Conservation (phyloP, 2,888 invertebrate genomes). For the Scaptodrosophila latifasciaeformis region DNA sequence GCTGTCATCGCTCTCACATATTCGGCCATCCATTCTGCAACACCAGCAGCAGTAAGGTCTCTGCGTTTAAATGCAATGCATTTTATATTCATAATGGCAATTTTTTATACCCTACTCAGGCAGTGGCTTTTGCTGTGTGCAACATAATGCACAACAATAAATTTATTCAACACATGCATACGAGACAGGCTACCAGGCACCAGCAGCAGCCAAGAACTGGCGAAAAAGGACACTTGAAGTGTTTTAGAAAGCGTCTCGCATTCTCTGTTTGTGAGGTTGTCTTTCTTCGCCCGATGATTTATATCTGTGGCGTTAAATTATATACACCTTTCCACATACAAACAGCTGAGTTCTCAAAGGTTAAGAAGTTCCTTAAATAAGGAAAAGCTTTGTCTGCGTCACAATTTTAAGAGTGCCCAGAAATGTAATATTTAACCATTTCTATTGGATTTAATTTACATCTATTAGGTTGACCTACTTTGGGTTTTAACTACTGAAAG, state of each 20-base stretch:
- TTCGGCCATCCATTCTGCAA: slow-evolving; percentile 28
- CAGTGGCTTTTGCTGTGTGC: slow-evolving; percentile 25
- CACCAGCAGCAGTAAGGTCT: neutral
- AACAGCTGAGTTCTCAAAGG: too few relatives aligned
- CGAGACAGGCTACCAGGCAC: neutral
- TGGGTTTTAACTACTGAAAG: too few relatives aligned
- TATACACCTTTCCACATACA: slow-evolving; percentile 30
- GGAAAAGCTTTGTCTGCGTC: too few relatives aligned
- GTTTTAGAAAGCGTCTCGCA: slow-evolving; percentile 25
- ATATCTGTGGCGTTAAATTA: slow-evolving; percentile 51
- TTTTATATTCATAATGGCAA: slow-evolving; percentile 62
- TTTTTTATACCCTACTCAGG: slow-evolving; percentile 31
- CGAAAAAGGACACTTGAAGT: slow-evolving; percentile 35
- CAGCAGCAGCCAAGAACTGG: slow-evolving; percentile 8
- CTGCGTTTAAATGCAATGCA: slow-evolving; percentile 48
- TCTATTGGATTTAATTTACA: too few relatives aligned
- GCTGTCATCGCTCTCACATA: slow-evolving; percentile 37
- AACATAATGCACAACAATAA: slow-evolving; percentile 66
- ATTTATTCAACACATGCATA: slow-evolving; percentile 61
- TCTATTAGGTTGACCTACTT: too few relatives aligned
- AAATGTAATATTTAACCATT: too few relatives aligned
- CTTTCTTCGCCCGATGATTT: slow-evolving; percentile 45
- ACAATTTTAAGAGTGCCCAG: too few relatives aligned
- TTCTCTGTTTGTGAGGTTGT: slow-evolving; percentile 14
- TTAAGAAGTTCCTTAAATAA: too few relatives aligned